Conservation (phyloP, 2,888 invertebrate genomes). For the Colostygia pectinataria region DNA sequence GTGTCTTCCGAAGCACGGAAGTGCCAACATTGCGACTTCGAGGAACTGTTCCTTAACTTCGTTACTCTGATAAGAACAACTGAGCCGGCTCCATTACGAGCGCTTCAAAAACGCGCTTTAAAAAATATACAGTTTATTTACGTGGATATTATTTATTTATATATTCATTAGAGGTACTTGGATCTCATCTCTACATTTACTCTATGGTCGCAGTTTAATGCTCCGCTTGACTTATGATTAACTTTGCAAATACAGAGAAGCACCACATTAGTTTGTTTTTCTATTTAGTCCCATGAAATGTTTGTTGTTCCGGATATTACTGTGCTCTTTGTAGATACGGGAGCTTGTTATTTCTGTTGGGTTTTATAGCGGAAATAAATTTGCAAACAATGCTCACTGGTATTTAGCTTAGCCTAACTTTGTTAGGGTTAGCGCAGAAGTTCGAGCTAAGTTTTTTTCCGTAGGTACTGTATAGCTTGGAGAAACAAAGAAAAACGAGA, state of each 20-base stretch:
- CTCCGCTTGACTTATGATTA: constrained; percentile 63
- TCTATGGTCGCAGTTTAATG: constrained; percentile 57
- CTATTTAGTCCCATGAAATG: constrained; percentile 36
- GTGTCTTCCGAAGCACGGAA: no score
- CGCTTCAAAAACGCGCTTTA: no score
- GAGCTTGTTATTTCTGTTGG: constrained; percentile 7
- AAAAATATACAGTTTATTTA: no score
- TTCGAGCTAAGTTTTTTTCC: no score
- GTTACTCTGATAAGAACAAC: no score
- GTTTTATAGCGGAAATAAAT: constrained; percentile 9
- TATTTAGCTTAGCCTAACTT: neutral
- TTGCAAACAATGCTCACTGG: constrained; percentile 6
- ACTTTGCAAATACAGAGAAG: constrained; percentile 51
- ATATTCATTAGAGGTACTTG: neutral
- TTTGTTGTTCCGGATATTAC: constrained; percentile 15
- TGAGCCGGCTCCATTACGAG: no score
- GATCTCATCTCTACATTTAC: constrained; percentile 13
- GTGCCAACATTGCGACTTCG: no score
- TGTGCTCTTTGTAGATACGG: constrained; percentile 18
- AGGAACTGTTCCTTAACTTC: no score
- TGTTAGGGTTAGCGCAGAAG: no score
- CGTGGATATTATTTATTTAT: neutral
- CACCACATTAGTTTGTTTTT: constrained; percentile 40
- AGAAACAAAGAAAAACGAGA: no score
- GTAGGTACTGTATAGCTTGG: no score